Percentiles rank a stretch among this genome's conserved stretches.
These are phyloP conservation scores for Stictonetta naevosa DNA, from an alignment of 2,113 vertebrate genomes.

Conservation along the genomic window DNA sequence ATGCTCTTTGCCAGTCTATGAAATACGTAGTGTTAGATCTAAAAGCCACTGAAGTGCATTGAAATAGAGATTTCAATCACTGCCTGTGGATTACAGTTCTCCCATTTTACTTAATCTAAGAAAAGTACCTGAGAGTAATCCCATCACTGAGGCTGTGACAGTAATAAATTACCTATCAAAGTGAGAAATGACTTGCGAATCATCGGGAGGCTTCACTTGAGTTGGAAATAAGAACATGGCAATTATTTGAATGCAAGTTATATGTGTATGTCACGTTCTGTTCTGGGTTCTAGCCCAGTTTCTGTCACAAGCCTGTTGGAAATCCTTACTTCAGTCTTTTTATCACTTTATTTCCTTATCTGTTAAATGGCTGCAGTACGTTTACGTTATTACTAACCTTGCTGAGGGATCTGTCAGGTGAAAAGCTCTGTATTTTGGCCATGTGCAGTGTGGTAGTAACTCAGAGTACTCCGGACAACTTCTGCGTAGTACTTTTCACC, in stretches of 20 bases:
- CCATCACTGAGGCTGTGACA: background rate
- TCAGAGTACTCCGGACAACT: background rate
- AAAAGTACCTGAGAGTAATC: background rate
- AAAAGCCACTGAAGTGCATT: background rate
- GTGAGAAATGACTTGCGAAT: background rate
- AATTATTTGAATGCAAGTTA: background rate
- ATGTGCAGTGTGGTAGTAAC: accelerated
- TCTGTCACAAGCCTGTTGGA: background rate
- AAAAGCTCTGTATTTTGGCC: background rate
- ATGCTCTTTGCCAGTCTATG: background rate
- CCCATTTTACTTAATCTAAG: background rate
- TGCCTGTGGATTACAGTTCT: background rate
- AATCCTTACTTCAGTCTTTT: background rate
- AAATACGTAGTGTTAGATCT: background rate
- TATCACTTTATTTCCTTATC: background rate
- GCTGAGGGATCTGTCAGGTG: background rate
- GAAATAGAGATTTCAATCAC: background rate
- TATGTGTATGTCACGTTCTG: background rate
- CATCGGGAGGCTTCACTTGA: background rate
- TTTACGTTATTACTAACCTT: background rate
- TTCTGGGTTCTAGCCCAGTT: background rate
- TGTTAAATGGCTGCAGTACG: background rate
- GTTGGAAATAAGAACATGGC: background rate
- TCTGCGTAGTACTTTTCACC: background rate
- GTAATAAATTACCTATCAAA: background rate